phyloP scores from a whole-genome alignment of 2,797 vertebrate genomes.

The Chiroxiphia lanceolata region DNA sequence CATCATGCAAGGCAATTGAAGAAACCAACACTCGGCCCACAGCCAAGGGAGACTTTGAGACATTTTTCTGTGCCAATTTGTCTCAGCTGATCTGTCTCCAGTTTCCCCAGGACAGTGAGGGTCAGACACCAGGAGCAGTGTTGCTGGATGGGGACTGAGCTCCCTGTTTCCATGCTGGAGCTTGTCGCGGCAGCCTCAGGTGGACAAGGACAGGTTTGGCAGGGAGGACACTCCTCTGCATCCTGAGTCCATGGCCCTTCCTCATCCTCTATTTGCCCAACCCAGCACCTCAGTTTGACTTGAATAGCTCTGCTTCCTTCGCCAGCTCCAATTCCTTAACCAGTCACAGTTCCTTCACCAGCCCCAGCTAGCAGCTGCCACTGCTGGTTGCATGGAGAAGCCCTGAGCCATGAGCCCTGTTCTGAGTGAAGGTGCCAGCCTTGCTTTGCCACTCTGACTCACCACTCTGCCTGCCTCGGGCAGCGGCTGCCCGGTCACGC shows the following conservation, averaged over 20 bases:
- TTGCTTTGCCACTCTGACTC: conserved; percentile 28
- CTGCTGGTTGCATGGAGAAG: neutral
- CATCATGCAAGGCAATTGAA: neutral
- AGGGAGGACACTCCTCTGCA: neutral
- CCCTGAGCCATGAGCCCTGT: neutral
- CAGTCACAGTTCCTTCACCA: neutral
- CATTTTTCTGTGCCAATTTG: neutral
- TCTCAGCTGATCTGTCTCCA: neutral
- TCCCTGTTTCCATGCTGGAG: neutral
- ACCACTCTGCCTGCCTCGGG: neutral
- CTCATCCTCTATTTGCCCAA: neutral
- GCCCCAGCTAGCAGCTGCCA: neutral
- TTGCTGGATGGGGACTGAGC: neutral
- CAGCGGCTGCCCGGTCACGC: conserved; percentile 31
- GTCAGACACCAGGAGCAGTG: neutral
- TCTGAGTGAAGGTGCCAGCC: neutral
- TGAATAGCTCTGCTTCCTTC: rapidly evolving
- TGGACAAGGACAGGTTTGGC: neutral
- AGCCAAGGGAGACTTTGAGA: neutral
- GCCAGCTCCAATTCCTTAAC: neutral
- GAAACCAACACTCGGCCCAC: conserved; percentile 1
- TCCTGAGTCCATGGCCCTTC: rapidly evolving
- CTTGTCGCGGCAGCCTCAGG: neutral
- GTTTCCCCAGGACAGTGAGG: neutral
- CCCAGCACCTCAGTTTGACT: neutral